phyloP scores from a whole-genome alignment of 2,113 vertebrate species.

The Charina bottae region DNA sequence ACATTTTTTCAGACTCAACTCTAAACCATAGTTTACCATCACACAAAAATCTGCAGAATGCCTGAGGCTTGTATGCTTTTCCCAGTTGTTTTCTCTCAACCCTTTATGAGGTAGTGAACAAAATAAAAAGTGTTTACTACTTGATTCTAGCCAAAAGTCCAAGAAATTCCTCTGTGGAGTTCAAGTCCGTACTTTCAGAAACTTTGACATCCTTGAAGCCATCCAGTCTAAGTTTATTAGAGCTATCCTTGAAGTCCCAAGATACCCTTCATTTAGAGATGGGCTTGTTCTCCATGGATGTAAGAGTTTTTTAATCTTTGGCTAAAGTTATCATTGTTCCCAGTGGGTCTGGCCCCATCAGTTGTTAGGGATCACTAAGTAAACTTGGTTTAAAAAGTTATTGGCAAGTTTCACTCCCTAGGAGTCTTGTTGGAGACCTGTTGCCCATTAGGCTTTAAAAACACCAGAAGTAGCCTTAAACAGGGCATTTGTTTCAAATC shows the following conservation, averaged over 20 bases:
- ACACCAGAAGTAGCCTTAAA: background rate
- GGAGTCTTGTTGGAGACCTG: background rate
- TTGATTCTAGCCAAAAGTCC: background rate
- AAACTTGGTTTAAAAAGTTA: background rate
- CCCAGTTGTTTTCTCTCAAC: background rate
- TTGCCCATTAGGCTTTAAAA: background rate
- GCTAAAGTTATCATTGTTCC: background rate
- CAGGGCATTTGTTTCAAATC: background rate
- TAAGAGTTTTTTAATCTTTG: background rate
- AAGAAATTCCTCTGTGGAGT: background rate
- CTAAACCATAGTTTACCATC: background rate
- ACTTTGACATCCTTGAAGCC: background rate
- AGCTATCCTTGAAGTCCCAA: background rate
- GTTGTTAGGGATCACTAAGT: background rate
- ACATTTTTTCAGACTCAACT: background rate
- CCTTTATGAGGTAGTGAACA: background rate
- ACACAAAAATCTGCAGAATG: background rate
- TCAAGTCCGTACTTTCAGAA: background rate
- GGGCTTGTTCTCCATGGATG: background rate
- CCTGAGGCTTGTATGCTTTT: background rate
- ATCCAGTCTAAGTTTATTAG: background rate
- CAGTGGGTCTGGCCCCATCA: background rate
- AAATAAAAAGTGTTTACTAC: background rate
- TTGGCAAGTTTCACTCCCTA: background rate
- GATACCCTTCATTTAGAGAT: background rate